These are phyloP conservation scores for Antheraea assamensis DNA, from an alignment of 2,888 invertebrate species.

Conservation along the genomic window DNA sequence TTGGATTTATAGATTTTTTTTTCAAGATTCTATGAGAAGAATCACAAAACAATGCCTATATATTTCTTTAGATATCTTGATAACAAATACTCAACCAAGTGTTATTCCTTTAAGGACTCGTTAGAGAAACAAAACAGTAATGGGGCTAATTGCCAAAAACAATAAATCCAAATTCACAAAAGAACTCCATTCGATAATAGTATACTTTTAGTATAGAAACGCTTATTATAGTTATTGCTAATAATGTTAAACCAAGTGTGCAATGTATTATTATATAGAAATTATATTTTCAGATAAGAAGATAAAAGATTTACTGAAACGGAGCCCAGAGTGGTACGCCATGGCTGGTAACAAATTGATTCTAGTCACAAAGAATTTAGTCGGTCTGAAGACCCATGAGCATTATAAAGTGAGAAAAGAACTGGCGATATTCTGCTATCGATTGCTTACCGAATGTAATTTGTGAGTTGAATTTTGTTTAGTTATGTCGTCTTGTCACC, in stretches of 20 bases:
- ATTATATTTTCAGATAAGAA: constrained; percentile 42
- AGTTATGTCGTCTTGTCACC: not conserved
- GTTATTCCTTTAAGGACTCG: too few relatives aligned
- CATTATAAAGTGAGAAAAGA: constrained; percentile 84
- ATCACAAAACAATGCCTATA: too few relatives aligned
- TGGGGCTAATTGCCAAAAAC: too few relatives aligned
- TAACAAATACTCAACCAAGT: too few relatives aligned
- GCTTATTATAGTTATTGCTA: not conserved
- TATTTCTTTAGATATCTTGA: too few relatives aligned
- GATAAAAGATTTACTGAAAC: constrained; percentile 49
- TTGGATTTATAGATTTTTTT: too few relatives aligned
- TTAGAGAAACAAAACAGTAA: too few relatives aligned
- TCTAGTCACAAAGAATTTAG: constrained; percentile 73
- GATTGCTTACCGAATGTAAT: constrained; percentile 82
- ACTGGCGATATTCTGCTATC: constrained; percentile 81
- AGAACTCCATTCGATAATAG: too few relatives aligned
- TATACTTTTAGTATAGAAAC: not conserved
- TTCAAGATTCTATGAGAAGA: not conserved
- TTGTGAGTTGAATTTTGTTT: constrained; percentile 62
- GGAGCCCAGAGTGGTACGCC: constrained; percentile 81
- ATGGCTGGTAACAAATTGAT: constrained; percentile 82
- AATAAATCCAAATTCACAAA: too few relatives aligned
- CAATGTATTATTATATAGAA: not conserved
- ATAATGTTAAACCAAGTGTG: not conserved
- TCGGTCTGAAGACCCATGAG: constrained; percentile 81